Conservation (phyloP, 23 tunicate genomes). For the Halocynthia roretzi region DNA sequence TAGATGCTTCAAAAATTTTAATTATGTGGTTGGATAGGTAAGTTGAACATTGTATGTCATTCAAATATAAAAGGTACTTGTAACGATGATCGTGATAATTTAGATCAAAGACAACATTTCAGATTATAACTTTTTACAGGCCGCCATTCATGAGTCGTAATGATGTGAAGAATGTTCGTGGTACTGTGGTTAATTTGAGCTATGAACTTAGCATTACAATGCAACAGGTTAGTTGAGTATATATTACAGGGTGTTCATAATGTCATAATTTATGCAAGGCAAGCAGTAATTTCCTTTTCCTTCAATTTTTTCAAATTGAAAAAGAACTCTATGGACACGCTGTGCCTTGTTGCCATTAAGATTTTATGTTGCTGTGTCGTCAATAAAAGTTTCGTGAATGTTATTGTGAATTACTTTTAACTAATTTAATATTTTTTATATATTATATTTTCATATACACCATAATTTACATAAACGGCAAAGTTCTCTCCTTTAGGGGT, state of each 20-base stretch:
- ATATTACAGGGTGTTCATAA: background rate
- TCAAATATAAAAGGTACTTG: too few species aligned
- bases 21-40: slow-evolving; percentile 94
- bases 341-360: too few species aligned
- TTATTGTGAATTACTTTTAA: too few species aligned
- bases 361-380: too few species aligned
- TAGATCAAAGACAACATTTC: background rate
- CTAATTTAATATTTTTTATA: too few species aligned
- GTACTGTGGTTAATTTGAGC: slow-evolving; percentile 59
- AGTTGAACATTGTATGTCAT: background rate
- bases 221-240: slow-evolving; percentile 56
- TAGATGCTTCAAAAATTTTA: slow-evolving; percentile 77
- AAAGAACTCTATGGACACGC: background rate
- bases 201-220: slow-evolving; percentile 83
- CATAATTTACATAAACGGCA: too few species aligned
- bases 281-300: background rate
- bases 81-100: too few species aligned
- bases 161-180: slow-evolving; percentile 35
- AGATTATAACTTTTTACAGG: slow-evolving; percentile 23
- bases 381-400: too few species aligned
- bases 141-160: slow-evolving; percentile 56
- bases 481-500: too few species aligned
- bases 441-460: too few species aligned
- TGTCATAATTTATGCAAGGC: background rate
- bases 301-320: background rate